Base-by-base conservation (phyloP, 2,113 vertebrate genomes). In the Cinclus mexicanus region DNA sequence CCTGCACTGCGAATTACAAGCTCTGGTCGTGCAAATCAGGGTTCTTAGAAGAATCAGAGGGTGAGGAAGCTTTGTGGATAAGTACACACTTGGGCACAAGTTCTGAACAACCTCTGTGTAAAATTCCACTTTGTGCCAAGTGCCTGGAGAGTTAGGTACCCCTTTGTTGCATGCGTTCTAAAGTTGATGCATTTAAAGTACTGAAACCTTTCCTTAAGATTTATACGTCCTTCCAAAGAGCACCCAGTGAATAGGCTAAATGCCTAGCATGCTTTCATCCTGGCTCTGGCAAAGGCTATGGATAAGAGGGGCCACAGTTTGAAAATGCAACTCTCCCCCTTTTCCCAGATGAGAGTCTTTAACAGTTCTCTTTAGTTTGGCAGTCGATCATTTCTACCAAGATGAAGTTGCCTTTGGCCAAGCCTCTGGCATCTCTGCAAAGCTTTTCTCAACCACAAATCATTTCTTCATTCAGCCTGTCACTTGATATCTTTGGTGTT, bases 381-480 rank as follows among this genome's bases (percentile, higher is more conserved):
- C 78, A 84, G 71, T 74, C 0, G 6, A 94, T 93, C 67, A 46
- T 56, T 93, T 94, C 82, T 83, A 93, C 91, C 53, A 70, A 67
- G 80, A 61, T 60, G 80, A 50, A 55, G 44, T 64, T 89, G 75
- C 96, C 94, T 92, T 84, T 95, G 83, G 93, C 93, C 90, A 88
- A 75, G 60, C 82, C 92, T 84, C 59, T 81, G 55, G 87, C 87
- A 83, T 84, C 61, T 95, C 56, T 83, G 80, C 60, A 93, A 85
- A 96, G 67, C 87, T 95, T 86, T 97, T 76, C 82, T 94, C 84
- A 83, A 79, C 31, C 46, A 79, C 87, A 90, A 97, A 96, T 96
- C 76, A 95, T 96, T 93, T 92, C 63, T 95, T 90, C 82, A 83
- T 94, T 87, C 87, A 91, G 59, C 67, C 71, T 85, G 95, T 95